Evolutionary conservation across 2,888 invertebrate species (phyloP).

Genomic region (Hydrotaea diabolus): DNA sequence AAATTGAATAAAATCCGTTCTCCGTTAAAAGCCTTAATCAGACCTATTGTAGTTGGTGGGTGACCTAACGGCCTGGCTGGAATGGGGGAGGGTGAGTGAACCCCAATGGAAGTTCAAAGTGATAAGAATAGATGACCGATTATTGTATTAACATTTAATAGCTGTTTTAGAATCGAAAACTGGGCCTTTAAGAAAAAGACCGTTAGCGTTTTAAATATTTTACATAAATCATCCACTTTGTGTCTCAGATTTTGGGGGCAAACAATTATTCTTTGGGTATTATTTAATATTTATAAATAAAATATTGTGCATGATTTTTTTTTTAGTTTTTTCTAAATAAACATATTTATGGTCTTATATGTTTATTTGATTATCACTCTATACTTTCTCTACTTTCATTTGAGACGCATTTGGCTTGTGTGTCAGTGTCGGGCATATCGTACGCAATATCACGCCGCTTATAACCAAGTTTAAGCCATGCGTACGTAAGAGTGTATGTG

Average conservation of each 20-base stretch:
- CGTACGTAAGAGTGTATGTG: neutral
- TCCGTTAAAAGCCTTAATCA: neutral
- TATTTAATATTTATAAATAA: neutral
- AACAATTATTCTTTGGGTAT: neutral
- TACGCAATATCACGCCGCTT: conserved; percentile 34
- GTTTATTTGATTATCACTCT: conserved; percentile 19
- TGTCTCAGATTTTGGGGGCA: neutral
- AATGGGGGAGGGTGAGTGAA: neutral
- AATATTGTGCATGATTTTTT: neutral
- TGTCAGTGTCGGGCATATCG: neutral
- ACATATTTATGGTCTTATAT: neutral
- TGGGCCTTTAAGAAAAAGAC: neutral
- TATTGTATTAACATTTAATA: no score
- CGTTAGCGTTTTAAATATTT: no score
- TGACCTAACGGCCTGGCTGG: neutral
- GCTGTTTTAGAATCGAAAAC: neutral
- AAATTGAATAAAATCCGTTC: neutral
- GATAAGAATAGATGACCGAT: neutral
- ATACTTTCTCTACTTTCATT: conserved; percentile 62
- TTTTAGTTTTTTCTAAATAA: neutral
- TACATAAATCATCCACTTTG: no score
- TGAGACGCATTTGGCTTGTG: conserved; percentile 12
- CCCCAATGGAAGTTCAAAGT: neutral
- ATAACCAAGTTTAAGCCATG: neutral
- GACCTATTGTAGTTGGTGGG: neutral